These are phyloP conservation scores for Polydrusus cervinus DNA, from an alignment of 2,888 invertebrate genomes.

Conservation along the genomic window DNA sequence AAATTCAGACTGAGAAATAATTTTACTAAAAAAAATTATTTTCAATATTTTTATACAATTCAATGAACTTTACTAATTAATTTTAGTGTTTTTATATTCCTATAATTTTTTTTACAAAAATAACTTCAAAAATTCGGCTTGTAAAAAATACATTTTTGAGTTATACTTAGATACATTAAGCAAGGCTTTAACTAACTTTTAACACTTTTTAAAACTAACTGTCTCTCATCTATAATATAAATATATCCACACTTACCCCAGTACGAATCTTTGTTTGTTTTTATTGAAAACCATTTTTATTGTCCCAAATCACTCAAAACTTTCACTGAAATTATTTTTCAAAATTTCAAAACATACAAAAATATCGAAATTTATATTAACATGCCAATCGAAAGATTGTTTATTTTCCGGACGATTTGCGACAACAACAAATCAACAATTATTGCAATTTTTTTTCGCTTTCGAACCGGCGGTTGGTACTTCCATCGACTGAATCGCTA, in stretches of 20 bases:
- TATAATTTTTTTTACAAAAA: no score
- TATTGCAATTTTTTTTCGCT: slow-evolving; percentile 30
- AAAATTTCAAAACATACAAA: background rate
- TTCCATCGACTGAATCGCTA: slow-evolving; percentile 47
- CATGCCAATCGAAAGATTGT: background rate
- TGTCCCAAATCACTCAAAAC: slow-evolving; percentile 8
- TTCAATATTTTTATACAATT: no score
- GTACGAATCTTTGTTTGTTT: slow-evolving; percentile 20
- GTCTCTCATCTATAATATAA: no score
- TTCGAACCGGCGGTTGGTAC: slow-evolving; percentile 37
- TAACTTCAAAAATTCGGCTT: no score
- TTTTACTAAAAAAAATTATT: no score
- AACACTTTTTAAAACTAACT: no score
- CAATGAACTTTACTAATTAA: no score
- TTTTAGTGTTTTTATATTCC: no score
- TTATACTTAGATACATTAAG: no score
- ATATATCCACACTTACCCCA: slow-evolving; percentile 26
- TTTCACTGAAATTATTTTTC: background rate
- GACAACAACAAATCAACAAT: background rate
- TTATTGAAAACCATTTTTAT: slow-evolving; percentile 27
- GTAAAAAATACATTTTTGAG: no score
- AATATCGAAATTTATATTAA: slow-evolving; percentile 2
- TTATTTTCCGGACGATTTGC: slow-evolving; percentile 7
- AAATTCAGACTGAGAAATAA: no score
- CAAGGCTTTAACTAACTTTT: no score